Conservation (phyloP, 2,113 vertebrate genomes). For the Serilophus lunatus region DNA sequence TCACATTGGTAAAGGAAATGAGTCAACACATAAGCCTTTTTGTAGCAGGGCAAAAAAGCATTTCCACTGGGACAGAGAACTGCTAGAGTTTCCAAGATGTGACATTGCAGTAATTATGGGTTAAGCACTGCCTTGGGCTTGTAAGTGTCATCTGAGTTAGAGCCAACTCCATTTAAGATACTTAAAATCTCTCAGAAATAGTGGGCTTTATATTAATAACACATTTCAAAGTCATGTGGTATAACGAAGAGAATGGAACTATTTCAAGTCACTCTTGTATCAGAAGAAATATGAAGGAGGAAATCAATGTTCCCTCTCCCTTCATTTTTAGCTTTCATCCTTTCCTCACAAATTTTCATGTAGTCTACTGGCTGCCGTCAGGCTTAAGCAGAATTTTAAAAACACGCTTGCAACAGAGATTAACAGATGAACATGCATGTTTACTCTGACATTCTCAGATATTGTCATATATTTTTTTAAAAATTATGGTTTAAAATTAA, state of each 20-base stretch:
- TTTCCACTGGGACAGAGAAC: conserved; percentile 84
- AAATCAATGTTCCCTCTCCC: neutral
- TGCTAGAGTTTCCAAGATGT: conserved; percentile 87
- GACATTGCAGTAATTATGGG: conserved; percentile 90
- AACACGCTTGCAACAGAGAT: neutral
- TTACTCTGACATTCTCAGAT: neutral
- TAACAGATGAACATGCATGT: neutral
- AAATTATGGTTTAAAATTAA: too few relatives aligned
- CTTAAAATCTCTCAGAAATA: conserved; percentile 71
- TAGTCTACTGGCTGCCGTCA: neutral
- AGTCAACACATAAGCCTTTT: conserved; percentile 83
- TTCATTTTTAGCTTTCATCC: conserved; percentile 17
- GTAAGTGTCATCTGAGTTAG: conserved; percentile 80
- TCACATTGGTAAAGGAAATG: conserved; percentile 89
- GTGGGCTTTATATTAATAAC: conserved; percentile 42
- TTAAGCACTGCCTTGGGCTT: conserved; percentile 94
- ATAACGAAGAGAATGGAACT: neutral
- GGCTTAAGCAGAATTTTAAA: conserved; percentile 26
- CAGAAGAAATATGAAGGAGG: neutral
- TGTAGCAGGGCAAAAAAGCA: conserved; percentile 76
- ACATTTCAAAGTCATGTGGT: conserved; percentile 10
- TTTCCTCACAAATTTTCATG: neutral
- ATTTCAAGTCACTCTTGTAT: neutral
- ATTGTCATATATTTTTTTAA: too few relatives aligned
- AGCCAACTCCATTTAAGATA: conserved; percentile 76